These are phyloP conservation scores for Lytechinus variegatus DNA, from an alignment of 35 echinoderm and acorn worm genomes.

Conservation along the genomic window DNA sequence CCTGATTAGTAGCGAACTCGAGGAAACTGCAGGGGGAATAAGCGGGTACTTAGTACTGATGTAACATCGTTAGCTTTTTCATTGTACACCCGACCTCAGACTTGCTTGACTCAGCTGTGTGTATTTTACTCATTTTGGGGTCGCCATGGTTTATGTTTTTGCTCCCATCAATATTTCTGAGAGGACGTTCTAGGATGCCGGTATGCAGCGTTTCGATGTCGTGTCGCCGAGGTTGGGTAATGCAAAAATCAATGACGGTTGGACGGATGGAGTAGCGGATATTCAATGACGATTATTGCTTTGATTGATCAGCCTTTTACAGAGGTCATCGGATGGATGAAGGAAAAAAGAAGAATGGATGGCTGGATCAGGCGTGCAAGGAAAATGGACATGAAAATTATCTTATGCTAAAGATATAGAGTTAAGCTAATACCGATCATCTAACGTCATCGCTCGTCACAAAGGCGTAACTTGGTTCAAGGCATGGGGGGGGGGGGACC, in stretches of 20 bases:
- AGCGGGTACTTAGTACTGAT: background rate
- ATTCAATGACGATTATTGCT: background rate
- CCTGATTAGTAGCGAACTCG: background rate
- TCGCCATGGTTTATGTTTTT: conserved; percentile 4
- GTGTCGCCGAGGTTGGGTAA: background rate
- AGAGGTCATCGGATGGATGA: background rate
- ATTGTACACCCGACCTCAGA: background rate
- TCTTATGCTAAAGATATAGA: no score
- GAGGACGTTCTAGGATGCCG: background rate
- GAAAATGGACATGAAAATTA: background rate
- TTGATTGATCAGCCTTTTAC: background rate
- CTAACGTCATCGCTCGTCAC: no score
- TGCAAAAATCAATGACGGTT: background rate
- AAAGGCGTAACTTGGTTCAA: no score
- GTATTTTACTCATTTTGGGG: conserved; percentile 32
- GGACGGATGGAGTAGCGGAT: background rate
- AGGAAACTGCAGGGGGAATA: background rate
- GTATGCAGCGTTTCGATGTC: background rate
- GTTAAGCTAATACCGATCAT: no score
- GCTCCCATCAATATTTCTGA: conserved; percentile 21
- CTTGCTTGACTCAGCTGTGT: conserved; percentile 34
- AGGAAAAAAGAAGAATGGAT: background rate
- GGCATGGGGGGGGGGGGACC: no score
- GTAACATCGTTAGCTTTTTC: background rate
- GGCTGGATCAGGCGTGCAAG: background rate